Evolutionary conservation across 2,113 vertebrate species (phyloP).

Genomic region (Crotalus tigris): DNA sequence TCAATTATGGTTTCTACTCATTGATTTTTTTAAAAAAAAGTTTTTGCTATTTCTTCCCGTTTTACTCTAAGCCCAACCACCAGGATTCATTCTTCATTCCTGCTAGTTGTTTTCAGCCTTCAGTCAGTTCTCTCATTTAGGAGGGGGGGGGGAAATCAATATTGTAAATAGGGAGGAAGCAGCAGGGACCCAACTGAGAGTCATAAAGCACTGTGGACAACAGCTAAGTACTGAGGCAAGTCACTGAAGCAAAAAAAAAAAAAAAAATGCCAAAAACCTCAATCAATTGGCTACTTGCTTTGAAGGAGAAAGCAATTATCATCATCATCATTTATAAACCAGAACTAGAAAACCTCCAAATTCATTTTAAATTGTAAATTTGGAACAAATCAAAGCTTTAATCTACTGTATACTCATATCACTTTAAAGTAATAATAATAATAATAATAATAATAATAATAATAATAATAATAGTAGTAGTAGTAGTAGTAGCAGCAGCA

Average conservation of each 20-base stretch:
- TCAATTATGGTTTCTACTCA: not conserved
- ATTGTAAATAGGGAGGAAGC: constrained; percentile 7
- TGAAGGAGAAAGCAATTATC: not conserved
- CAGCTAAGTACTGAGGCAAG: not conserved
- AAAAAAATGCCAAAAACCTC: not conserved
- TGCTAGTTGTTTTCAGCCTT: not conserved
- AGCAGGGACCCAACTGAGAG: not conserved
- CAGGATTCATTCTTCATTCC: not conserved
- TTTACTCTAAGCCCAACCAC: not conserved
- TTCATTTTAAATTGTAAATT: not conserved
- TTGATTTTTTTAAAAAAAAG: not conserved
- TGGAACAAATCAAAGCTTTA: not conserved
- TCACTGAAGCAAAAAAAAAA: not conserved
- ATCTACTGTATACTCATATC: not conserved
- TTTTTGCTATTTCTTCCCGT: not conserved
- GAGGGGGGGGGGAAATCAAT: not conserved
- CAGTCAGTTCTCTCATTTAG: not conserved
- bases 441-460: not conserved
- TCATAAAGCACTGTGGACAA: not conserved
- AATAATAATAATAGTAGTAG: not conserved
- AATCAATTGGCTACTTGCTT: rapidly evolving
- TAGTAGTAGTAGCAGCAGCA: no score
- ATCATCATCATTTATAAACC: not conserved
- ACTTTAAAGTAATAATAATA: not conserved
- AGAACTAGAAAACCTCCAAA: not conserved